Evolutionary conservation across 2,113 vertebrate genomes (phyloP).

Genomic region (Mus pahari): DNA sequence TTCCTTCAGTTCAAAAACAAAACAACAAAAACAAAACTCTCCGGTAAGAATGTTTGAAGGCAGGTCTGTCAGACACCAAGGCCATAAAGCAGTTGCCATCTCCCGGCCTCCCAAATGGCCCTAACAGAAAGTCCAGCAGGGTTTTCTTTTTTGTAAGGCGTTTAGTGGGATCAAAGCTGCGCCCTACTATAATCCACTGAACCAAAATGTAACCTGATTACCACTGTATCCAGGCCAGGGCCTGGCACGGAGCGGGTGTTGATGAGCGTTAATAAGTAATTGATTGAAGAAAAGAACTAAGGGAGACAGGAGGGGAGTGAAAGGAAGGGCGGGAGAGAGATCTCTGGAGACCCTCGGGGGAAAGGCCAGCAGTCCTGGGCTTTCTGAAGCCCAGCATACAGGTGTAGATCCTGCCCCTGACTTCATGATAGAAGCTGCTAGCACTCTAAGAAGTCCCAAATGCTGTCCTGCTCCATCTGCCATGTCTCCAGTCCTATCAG

Average conservation of each 20-base stretch:
- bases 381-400: not conserved
- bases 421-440: not conserved
- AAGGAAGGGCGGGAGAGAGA: not conserved
- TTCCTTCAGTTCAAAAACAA: not conserved
- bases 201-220: not conserved
- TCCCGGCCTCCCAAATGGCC: not conserved
- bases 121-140: not conserved
- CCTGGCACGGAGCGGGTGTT: not conserved
- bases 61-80: not conserved
- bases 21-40: not conserved
- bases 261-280: not conserved
- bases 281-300: too few species aligned
- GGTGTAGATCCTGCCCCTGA: not conserved
- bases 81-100: not conserved
- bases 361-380: not conserved
- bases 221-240: not conserved
- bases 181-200: not conserved
- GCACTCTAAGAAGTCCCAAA: not conserved
- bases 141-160: not conserved
- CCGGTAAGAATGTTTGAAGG: not conserved
- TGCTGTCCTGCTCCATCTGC: not conserved
- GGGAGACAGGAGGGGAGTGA: too few species aligned
- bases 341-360: not conserved
- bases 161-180: not conserved
- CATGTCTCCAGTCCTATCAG: not conserved